These are phyloP conservation scores for Tauraco hartlaubi DNA, from an alignment of 2,797 vertebrate species.

Conservation along the genomic window DNA sequence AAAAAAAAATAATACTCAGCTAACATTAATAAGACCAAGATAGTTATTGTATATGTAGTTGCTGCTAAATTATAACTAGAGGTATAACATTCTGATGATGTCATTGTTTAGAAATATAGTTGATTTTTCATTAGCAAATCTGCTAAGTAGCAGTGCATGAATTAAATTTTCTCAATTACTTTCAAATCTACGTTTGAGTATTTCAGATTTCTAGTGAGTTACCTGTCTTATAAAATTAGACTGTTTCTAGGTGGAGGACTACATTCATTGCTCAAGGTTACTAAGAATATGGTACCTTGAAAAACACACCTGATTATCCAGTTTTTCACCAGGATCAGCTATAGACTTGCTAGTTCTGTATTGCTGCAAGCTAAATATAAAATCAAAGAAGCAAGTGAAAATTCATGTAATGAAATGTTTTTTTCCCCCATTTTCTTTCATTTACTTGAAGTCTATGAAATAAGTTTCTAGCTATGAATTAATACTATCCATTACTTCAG, in stretches of 20 bases:
- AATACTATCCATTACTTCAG: not conserved
- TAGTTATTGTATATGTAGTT: not conserved
- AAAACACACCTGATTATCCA: constrained; percentile 70
- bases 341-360: constrained; percentile 10
- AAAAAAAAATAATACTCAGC: not conserved
- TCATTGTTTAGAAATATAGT: not conserved
- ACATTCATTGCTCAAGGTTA: not conserved
- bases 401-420: not conserved
- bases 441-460: not conserved
- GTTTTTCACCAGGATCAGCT: constrained; percentile 31
- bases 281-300: not conserved
- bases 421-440: not conserved
- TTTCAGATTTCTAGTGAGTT: not conserved
- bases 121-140: not conserved
- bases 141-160: not conserved
- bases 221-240: not conserved
- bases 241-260: not conserved
- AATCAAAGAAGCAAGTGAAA: constrained; percentile 49
- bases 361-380: constrained; percentile 55
- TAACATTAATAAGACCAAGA: not conserved
- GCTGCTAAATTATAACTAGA: not conserved
- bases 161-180: not conserved
- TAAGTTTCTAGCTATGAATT: not conserved
- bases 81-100: not conserved
- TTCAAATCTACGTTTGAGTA: not conserved